phyloP scores from a whole-genome alignment of 2,888 invertebrate genomes.

The Euzophera pinguis region DNA sequence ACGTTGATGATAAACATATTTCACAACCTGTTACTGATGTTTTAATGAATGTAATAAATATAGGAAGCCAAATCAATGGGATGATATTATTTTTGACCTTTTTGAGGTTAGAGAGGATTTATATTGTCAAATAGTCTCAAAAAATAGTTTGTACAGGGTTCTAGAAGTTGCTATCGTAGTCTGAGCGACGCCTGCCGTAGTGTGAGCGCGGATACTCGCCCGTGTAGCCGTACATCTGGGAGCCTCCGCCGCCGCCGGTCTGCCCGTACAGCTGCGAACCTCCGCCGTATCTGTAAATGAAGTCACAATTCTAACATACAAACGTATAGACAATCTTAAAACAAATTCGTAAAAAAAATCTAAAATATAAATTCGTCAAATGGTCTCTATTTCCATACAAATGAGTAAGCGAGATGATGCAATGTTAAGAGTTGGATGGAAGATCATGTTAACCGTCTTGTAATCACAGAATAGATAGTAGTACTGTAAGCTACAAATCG shows the following conservation, averaged over 20 bases:
- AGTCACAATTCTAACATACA: slow-evolving; percentile 6
- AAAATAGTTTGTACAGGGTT: slow-evolving; percentile 31
- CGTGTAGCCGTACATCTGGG: slow-evolving; percentile 77
- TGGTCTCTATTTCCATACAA: too few relatives aligned
- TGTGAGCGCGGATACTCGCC: slow-evolving; percentile 75
- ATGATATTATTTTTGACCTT: slow-evolving; percentile 23
- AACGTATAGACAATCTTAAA: too few relatives aligned
- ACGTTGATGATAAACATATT: slow-evolving; percentile 49
- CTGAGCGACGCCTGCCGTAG: slow-evolving; percentile 83
- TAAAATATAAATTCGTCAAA: too few relatives aligned
- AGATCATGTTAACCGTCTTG: too few relatives aligned
- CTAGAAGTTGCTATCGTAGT: slow-evolving; percentile 90
- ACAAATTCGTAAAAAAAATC: too few relatives aligned
- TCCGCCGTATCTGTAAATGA: slow-evolving; percentile 62
- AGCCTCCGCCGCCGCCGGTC: slow-evolving; percentile 82
- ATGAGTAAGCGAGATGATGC: too few relatives aligned
- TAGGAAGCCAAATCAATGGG: background rate
- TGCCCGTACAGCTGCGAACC: slow-evolving; percentile 86
- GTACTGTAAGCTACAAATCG: background rate
- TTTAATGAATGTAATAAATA: slow-evolving; percentile 24
- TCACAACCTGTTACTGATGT: slow-evolving; percentile 71
- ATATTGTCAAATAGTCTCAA: slow-evolving; percentile 68
- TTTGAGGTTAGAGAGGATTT: slow-evolving; percentile 56
- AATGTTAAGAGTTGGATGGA: too few relatives aligned
- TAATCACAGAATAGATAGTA: too few relatives aligned